These are phyloP conservation scores for Actenoides lindsayi DNA, from an alignment of 2,113 vertebrate genomes.

Conservation along the genomic window DNA sequence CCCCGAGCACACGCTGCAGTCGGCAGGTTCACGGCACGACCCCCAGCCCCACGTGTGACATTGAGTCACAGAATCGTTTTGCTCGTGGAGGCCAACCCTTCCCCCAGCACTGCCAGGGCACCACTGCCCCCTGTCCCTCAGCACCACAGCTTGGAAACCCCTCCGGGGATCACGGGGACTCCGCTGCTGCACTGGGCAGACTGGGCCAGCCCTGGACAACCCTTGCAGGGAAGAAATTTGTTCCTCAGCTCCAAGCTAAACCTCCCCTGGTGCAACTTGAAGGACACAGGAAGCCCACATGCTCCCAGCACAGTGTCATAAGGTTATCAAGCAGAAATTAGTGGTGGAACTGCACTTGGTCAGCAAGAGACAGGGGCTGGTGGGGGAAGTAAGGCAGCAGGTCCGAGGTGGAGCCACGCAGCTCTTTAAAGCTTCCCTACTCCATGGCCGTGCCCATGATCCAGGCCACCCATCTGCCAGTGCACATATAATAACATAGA, in stretches of 20 bases:
- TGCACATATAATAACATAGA: too few species aligned
- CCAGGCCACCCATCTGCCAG: neutral
- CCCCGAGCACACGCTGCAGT: neutral
- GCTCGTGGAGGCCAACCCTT: too few species aligned
- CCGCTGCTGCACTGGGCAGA: too few species aligned
- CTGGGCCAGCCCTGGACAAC: too few species aligned
- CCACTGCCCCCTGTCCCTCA: too few species aligned
- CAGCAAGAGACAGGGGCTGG: neutral
- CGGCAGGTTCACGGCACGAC: fast-evolving
- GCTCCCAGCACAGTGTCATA: neutral
- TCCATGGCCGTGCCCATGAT: neutral
- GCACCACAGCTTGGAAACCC: too few species aligned
- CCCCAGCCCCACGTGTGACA: fast-evolving
- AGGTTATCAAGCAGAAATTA: neutral
- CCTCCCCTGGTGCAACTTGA: neutral
- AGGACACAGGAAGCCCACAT: neutral
- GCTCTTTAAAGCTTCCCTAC: neutral
- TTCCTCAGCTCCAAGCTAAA: neutral
- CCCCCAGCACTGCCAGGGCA: too few species aligned
- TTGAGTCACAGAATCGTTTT: too few species aligned
- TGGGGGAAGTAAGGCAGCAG: neutral
- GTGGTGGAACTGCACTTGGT: too few species aligned
- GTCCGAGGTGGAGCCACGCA: neutral
- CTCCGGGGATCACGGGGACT: neutral
- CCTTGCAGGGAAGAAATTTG: neutral